phyloP scores from a whole-genome alignment of 1,140 invertebrate genomes.

The Drepana arcuata region DNA sequence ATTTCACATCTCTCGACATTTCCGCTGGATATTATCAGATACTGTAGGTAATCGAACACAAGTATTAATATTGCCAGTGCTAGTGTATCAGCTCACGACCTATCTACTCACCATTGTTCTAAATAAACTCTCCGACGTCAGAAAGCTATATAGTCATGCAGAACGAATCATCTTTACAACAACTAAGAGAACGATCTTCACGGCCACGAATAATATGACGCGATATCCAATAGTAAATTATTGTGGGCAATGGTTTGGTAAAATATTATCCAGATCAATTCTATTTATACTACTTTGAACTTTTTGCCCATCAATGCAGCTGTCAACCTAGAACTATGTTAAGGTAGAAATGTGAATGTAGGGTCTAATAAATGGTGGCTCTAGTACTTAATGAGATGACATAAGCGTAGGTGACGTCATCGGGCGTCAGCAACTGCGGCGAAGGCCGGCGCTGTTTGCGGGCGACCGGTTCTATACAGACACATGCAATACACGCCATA shows the following conservation, averaged over 20 bases:
- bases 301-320: background rate
- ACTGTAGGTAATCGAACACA: background rate
- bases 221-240: no score
- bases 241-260: no score
- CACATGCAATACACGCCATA: constrained; percentile 22
- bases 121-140: constrained; percentile 19
- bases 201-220: no score
- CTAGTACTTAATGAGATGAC: constrained; percentile 44
- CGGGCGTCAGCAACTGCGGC: constrained; percentile 46
- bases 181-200: background rate
- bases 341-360: background rate
- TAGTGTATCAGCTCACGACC: background rate
- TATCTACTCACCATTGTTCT: constrained; percentile 13
- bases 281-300: background rate
- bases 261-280: no score
- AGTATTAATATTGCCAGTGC: background rate
- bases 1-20: no score
- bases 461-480: constrained; percentile 45
- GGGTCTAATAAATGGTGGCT: constrained; percentile 1
- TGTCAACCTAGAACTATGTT: background rate
- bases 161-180: constrained; percentile 32
- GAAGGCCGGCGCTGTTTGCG: constrained; percentile 44
- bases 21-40: no score
- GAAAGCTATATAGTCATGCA: constrained; percentile 23
- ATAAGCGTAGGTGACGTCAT: constrained; percentile 62